phyloP scores from a whole-genome alignment of 2,888 invertebrate species.

The Polyploca ridens region DNA sequence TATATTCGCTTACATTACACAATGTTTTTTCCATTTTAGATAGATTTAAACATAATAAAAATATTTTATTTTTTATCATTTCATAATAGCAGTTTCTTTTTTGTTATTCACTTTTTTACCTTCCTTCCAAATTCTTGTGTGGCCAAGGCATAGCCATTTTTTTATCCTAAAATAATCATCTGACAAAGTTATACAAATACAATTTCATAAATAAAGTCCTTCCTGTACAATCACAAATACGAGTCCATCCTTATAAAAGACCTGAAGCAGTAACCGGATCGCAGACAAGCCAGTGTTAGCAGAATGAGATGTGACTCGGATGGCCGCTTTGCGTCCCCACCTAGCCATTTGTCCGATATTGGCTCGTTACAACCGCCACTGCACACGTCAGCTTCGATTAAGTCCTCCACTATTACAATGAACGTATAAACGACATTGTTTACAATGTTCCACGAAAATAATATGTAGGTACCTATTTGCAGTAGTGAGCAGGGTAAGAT shows the following conservation, averaged over 20 bases:
- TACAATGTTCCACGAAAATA: slow-evolving; percentile 18
- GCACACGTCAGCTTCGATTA: slow-evolving; percentile 51
- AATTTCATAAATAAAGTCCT: no score
- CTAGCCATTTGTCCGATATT: slow-evolving; percentile 60
- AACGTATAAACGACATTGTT: slow-evolving; percentile 24
- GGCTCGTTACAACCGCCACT: slow-evolving; percentile 45
- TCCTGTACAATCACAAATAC: not conserved
- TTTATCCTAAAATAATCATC: no score
- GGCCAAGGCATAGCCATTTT: no score
- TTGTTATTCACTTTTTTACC: no score
- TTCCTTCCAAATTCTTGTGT: no score
- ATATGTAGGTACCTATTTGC: not conserved
- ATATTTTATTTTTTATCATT: no score
- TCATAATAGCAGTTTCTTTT: no score
- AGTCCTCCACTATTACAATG: slow-evolving; percentile 29
- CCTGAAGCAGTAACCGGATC: slow-evolving; percentile 17
- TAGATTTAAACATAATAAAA: no score
- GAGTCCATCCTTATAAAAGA: not conserved
- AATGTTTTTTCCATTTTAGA: no score
- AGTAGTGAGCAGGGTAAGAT: not conserved
- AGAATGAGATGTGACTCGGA: slow-evolving; percentile 57
- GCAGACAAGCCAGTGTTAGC: slow-evolving; percentile 50
- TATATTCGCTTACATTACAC: no score
- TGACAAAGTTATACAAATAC: no score
- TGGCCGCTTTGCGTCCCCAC: slow-evolving; percentile 66